Evolutionary conservation across 2,888 invertebrate species (phyloP), one percentile per base, ranked within the genome.

Genomic region (Teinopalpus imperialis): DNA sequence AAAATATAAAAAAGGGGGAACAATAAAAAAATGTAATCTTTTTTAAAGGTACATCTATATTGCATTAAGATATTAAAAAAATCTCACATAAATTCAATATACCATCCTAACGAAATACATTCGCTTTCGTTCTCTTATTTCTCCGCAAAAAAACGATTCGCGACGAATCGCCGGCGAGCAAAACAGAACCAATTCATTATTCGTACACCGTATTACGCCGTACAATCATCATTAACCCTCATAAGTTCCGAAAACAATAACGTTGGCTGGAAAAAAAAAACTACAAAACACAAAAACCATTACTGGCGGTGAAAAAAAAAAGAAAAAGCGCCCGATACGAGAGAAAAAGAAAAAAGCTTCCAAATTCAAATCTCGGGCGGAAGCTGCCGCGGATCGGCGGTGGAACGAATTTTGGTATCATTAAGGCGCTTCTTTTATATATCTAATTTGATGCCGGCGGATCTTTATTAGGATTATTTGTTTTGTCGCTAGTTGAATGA

Each of bases 381-480:
- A 86, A 86, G 83, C 85, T 71, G 70, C 55, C 57, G 57, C 57
- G 52, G 56, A 41, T 63, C 61, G 63, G 63, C 57, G 39, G 74
- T 78, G 82, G 68, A 82, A 83, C 86, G 82, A 85, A 86, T 83
- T 65, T 65, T 54, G 63, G 69, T 74, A 80, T 83, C 81, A 85
- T 85, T 85, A 79, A 61, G 61, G 54, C 63, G 71, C 69, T 67
- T 59, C 59, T 65, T 69, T 69, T 63, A 62, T 72, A 65, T 63
- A 52, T 64, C 68, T 71, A 69, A 68, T 68, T 74, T 63, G 59
- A 43, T 36, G 58, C 10, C 43, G 48, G 44, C 56, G 58, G 69
- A 73, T 72, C 53, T 70, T 69, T 36, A 57, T 66, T 66, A 63
- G 43, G 5, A 54, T 53, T 69, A 63, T 71, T 72, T 74, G 68